phyloP scores from a whole-genome alignment of 2,888 invertebrate species.

The Chaitophorus viminalis region DNA sequence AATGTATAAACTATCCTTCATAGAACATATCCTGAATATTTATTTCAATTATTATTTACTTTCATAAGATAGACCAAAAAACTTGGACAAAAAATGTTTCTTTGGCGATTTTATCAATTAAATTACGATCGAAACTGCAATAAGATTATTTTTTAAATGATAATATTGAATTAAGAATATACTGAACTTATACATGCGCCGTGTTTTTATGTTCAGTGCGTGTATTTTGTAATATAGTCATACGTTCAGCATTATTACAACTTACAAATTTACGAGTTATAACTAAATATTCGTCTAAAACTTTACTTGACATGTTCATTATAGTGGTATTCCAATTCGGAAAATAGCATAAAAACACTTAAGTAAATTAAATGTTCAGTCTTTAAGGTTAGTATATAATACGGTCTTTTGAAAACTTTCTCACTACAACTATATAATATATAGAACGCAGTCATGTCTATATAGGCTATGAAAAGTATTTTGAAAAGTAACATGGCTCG shows the following conservation, averaged over 20 bases:
- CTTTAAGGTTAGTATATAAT: neutral
- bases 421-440: slow-evolving; percentile 34
- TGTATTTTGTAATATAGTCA: neutral
- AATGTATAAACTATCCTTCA: too few relatives aligned
- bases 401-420: slow-evolving; percentile 28
- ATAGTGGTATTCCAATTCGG: neutral
- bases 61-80: neutral
- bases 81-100: neutral
- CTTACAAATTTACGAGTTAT: neutral
- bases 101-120: too few relatives aligned
- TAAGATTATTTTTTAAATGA: neutral
- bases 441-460: neutral
- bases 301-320: neutral
- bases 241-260: neutral
- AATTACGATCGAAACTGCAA: too few relatives aligned
- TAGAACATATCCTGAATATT: too few relatives aligned
- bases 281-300: slow-evolving; percentile 6
- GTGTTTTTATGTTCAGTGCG: neutral
- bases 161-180: neutral
- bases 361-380: slow-evolving; percentile 30
- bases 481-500: slow-evolving; percentile 34
- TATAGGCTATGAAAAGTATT: slow-evolving; percentile 22
- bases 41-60: too few relatives aligned
- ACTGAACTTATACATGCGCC: neutral
- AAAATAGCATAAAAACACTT: slow-evolving; percentile 1